A percentile compares a stretch with the other conserved stretches of the same genome.
Conservation (phyloP, 2,797 vertebrate genomes). For the Intellagama lesueurii region DNA sequence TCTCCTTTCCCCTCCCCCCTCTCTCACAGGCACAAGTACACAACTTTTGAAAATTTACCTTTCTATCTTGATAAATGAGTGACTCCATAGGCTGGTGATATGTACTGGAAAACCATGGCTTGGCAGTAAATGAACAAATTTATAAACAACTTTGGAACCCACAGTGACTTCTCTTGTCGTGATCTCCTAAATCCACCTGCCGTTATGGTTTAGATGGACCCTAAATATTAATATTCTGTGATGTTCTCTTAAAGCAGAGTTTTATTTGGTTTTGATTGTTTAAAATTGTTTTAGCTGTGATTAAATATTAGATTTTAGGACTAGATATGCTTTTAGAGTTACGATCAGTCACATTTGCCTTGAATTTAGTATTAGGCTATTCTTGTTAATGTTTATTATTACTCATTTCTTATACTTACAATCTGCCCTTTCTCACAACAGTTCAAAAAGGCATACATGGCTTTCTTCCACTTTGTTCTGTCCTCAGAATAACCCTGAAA, state of each 20-base stretch:
- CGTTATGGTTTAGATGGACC: background rate
- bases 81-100: background rate
- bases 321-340: background rate
- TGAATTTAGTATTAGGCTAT: too few relatives aligned
- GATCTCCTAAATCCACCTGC: background rate
- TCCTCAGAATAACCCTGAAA: too few relatives aligned
- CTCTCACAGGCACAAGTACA: background rate
- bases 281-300: background rate
- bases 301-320: background rate
- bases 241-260: background rate
- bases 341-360: too few relatives aligned
- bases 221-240: background rate
- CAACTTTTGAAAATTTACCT: background rate
- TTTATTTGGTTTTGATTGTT: background rate
- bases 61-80: background rate
- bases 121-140: background rate
- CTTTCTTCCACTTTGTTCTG: too few relatives aligned
- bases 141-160: background rate
- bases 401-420: background rate
- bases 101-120: background rate
- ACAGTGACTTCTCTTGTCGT: background rate
- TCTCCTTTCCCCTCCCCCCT: too few relatives aligned
- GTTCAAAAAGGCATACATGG: too few relatives aligned
- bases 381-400: background rate
- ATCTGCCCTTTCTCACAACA: background rate